Conservation (phyloP, 2,113 vertebrate species). For the Petaurus breviceps region DNA sequence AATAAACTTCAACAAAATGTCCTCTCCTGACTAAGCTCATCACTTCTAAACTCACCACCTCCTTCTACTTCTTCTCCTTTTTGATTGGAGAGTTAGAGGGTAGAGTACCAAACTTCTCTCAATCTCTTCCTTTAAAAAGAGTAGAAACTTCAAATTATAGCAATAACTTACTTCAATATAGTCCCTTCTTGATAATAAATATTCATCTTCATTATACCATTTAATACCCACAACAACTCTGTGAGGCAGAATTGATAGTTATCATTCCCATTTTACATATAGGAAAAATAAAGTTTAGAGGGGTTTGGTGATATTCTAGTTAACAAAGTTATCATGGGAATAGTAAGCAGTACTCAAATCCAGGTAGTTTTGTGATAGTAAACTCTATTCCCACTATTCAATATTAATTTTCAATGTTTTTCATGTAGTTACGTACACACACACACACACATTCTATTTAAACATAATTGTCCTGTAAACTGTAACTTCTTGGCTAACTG, state of each 20-base stretch:
- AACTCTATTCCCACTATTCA: neutral
- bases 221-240: neutral
- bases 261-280: neutral
- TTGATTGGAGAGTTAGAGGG: no score
- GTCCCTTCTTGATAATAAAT: neutral
- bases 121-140: no score
- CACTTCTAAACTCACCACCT: no score
- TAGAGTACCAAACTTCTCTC: no score
- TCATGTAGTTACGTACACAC: neutral
- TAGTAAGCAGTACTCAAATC: neutral
- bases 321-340: neutral
- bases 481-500: neutral
- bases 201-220: neutral
- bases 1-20: no score
- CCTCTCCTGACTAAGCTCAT: no score
- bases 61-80: no score
- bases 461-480: neutral
- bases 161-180: neutral
- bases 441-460: neutral
- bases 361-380: neutral
- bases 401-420: neutral
- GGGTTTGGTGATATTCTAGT: neutral
- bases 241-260: neutral
- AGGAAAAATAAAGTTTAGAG: neutral
- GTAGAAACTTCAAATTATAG: no score